These are phyloP conservation scores for Chrysolina haemoptera DNA, from an alignment of 2,888 invertebrate genomes.

Conservation along the genomic window DNA sequence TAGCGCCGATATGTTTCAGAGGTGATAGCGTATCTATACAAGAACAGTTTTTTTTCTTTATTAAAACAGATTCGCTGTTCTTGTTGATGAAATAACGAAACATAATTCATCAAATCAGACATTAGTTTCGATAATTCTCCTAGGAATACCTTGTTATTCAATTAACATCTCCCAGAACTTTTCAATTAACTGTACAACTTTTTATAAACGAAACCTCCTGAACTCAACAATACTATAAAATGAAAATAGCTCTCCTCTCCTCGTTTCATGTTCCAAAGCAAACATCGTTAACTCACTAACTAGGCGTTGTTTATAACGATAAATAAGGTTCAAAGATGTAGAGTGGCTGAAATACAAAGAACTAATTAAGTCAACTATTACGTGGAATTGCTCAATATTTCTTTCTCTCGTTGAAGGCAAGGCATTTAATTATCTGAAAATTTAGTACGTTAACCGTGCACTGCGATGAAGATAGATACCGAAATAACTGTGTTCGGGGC, in stretches of 20 bases:
- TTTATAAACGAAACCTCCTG: background rate
- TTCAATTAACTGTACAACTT: background rate
- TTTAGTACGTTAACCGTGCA: conserved; percentile 49
- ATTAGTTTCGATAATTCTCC: no score
- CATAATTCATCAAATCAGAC: no score
- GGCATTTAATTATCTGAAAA: conserved; percentile 51
- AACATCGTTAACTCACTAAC: conserved; percentile 46
- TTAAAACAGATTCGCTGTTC: no score
- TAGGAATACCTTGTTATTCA: no score
- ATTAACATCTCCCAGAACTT: no score
- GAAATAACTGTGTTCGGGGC: conserved; percentile 39
- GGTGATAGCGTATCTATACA: no score
- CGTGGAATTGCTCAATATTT: conserved; percentile 54
- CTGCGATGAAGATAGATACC: conserved; percentile 43
- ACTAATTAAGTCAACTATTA: conserved; percentile 54
- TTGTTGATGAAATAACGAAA: no score
- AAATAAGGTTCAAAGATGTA: conserved; percentile 48
- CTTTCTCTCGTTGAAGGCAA: conserved; percentile 46
- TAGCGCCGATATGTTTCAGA: no score
- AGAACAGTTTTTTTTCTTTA: no score
- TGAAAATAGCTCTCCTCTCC: conserved; percentile 12
- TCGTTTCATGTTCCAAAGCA: conserved; percentile 33
- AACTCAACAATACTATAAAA: background rate
- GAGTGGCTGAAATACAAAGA: conserved; percentile 49
- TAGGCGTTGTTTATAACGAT: conserved; percentile 44